Evolutionary conservation across 2,797 vertebrate genomes (phyloP), one percentile per base, ranked within the genome.

Genomic region (Phataginus tetradactyla): DNA sequence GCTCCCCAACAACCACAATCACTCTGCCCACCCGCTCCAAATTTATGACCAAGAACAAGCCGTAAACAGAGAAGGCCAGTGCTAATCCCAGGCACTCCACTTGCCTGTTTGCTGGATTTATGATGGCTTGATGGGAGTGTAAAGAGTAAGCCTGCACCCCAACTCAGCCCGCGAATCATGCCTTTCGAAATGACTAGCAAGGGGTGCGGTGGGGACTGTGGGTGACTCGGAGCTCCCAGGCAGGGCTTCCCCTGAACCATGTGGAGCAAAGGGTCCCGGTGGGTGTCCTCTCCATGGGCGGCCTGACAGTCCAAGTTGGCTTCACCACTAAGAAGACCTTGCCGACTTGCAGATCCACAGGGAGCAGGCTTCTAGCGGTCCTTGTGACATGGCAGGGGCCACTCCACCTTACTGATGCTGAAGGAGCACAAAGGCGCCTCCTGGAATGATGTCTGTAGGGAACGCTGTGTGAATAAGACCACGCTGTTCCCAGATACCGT

Each of bases 61-160:
- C 66, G 1, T 97, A 98, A 96, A 97, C 86, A 95, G 79, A 96
- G 77, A 79, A 84, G 84, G 55, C 92, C 57, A 96, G 83, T 96
- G 72, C 81, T 74, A 72, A 59, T 96, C 61, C 95, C 77, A 23
- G 85, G 45, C 89, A 37, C 49, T 87, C 37, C 21, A 94, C 71
- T 39, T 39, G 37, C 96, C 75, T 86, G 96, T 92, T 97, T 95
- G 63, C 55, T 55, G 64, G 89, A 74, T 7, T 83, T 74, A 1
- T 14, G 59, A 61, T 81, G 61, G 64, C 64, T 98, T 97, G 94
- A 91, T 97, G 89, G 95, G 42, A 37, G 81, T 29, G 18, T 88
- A 95, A 97, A 97, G 78, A 96, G 96, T 71, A 93, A 90, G 89
- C 85, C 81, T 61, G 74, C 69, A 53, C 94, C 83, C 5, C 49